These are phyloP conservation scores for Mus pahari DNA, from an alignment of 2,113 vertebrate genomes.

Conservation along the genomic window DNA sequence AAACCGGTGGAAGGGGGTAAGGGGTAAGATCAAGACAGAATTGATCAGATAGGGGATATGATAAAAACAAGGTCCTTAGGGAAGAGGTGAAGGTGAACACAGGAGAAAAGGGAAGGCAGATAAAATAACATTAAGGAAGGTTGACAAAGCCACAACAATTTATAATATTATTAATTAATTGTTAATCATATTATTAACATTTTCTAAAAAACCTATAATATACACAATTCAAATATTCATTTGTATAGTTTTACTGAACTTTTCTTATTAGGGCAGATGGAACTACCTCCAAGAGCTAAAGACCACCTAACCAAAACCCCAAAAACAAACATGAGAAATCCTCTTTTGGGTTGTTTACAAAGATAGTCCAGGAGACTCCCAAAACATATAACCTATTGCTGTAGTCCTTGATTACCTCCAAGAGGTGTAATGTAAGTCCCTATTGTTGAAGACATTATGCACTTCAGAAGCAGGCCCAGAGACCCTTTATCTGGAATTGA, in stretches of 20 bases:
- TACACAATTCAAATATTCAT: neutral
- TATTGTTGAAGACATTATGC: neutral
- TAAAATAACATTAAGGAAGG: neutral
- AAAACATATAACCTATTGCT: neutral
- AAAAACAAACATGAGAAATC: neutral
- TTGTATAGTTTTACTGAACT: neutral
- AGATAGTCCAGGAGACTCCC: neutral
- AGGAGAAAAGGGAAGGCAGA: neutral
- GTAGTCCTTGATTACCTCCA: neutral
- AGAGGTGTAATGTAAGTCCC: neutral
- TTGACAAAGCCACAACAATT: neutral
- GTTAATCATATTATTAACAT: neutral
- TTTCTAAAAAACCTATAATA: neutral
- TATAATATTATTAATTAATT: neutral
- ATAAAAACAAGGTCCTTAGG: neutral
- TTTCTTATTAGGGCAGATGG: neutral
- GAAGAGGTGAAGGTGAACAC: neutral
- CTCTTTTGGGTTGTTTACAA: neutral
- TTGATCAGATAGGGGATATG: neutral
- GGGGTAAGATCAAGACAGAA: neutral
- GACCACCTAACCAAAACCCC: neutral
- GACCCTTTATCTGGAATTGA: neutral
- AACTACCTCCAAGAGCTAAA: neutral
- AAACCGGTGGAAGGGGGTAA: neutral
- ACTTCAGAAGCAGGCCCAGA: neutral